These are phyloP conservation scores for Luscinia luscinia DNA, from an alignment of 2,797 vertebrate species.

Conservation along the genomic window DNA sequence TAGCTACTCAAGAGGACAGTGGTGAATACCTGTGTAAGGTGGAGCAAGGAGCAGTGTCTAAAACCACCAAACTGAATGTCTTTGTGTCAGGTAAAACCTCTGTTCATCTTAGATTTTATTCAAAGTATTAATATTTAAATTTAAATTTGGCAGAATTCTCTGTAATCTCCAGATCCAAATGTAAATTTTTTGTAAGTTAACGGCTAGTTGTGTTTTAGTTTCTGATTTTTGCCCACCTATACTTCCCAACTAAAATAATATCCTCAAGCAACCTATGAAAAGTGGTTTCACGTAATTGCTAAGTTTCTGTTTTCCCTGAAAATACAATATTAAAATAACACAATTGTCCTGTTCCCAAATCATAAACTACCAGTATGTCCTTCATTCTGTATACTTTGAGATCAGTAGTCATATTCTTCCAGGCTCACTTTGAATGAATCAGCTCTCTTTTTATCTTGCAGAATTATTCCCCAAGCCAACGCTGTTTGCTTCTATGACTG, in stretches of 20 bases:
- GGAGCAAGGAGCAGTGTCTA: slow-evolving; percentile 74
- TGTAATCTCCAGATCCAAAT: not conserved
- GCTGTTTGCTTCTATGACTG: slow-evolving; percentile 32
- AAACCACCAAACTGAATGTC: slow-evolving; percentile 69
- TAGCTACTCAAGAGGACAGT: slow-evolving; percentile 69
- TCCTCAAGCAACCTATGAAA: not conserved
- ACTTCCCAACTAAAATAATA: not conserved
- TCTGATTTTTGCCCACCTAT: not conserved
- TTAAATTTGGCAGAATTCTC: not conserved
- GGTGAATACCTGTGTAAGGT: slow-evolving; percentile 80
- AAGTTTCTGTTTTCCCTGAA: not conserved
- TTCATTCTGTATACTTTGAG: not conserved
- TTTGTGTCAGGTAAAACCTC: slow-evolving; percentile 74
- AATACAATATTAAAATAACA: not conserved
- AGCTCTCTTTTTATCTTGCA: slow-evolving; percentile 52
- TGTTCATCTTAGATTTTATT: not conserved
- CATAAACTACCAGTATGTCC: not conserved
- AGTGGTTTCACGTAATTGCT: not conserved
- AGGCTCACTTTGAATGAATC: not conserved
- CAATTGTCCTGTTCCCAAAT: not conserved
- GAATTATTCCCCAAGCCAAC: slow-evolving; percentile 78
- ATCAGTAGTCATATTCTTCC: not conserved
- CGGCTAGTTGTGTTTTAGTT: not conserved
- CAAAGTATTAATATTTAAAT: not conserved
- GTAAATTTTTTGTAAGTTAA: not conserved